Conservation (phyloP, 2,888 invertebrate species). For the Andrena bucephala region DNA sequence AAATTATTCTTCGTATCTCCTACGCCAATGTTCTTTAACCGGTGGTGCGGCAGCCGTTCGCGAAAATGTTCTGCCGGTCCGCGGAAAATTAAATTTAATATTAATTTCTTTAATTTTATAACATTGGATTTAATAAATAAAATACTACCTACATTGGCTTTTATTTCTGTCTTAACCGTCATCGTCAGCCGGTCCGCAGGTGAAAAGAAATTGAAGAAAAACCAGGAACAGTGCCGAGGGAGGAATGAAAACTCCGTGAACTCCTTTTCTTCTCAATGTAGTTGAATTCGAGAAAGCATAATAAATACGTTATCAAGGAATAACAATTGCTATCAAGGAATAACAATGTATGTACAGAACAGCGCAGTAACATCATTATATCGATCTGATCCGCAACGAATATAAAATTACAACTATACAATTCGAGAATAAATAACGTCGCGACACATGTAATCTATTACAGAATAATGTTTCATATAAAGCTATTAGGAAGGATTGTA, state of each 20-base stretch:
- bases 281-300: conserved; percentile 59
- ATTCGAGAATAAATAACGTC: conserved; percentile 67
- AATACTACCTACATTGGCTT: too few relatives aligned
- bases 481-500: conserved; percentile 62
- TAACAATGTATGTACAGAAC: conserved; percentile 55
- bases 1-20: too few relatives aligned
- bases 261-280: conserved; percentile 12
- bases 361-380: conserved; percentile 25
- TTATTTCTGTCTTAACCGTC: too few relatives aligned
- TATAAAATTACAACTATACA: conserved; percentile 61
- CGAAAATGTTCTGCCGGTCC: too few relatives aligned
- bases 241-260: neutral
- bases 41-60: too few relatives aligned
- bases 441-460: conserved; percentile 32
- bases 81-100: too few relatives aligned
- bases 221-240: too few relatives aligned
- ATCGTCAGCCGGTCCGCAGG: too few relatives aligned
- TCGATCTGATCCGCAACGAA: conserved; percentile 34
- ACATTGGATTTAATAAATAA: too few relatives aligned
- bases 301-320: conserved; percentile 58
- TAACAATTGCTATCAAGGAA: conserved; percentile 50
- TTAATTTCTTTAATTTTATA: too few relatives aligned
- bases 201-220: too few relatives aligned
- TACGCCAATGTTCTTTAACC: too few relatives aligned
- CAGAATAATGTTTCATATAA: conserved; percentile 38